A percentile compares a stretch with the other conserved stretches of the same genome.
Evolutionary conservation across 2,113 vertebrate species (phyloP).

Genomic region (Hyaena hyaena): DNA sequence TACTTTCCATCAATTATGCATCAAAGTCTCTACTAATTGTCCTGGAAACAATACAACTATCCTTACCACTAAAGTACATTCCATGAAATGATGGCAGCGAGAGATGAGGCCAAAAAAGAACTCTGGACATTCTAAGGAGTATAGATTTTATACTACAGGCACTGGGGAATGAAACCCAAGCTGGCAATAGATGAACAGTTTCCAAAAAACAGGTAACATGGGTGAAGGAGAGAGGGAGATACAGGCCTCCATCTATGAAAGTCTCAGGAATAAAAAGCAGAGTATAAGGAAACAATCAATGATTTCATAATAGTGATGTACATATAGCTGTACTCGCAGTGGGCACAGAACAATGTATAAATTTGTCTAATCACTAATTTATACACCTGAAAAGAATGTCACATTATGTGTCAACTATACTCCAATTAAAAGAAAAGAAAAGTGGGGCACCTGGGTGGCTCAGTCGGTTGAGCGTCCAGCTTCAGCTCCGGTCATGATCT

Average conservation of each 20-base stretch:
- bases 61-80: neutral
- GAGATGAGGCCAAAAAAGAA: neutral
- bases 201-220: neutral
- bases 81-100: neutral
- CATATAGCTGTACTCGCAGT: neutral
- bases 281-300: neutral
- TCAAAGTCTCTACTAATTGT: neutral
- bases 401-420: neutral
- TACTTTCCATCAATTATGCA: constrained; percentile 38
- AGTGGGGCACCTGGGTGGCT: too few species aligned
- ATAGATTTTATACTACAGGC: neutral
- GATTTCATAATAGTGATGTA: neutral
- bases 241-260: neutral
- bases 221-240: neutral
- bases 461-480: too few species aligned
- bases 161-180: neutral
- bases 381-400: neutral
- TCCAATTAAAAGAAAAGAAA: neutral
- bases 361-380: neutral
- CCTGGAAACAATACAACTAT: constrained; percentile 52
- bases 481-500: too few species aligned
- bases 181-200: neutral
- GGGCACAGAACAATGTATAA: neutral
- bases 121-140: neutral
- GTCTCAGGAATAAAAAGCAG: neutral